These are phyloP conservation scores for Lasioglossum baleicum DNA, from an alignment of 1,140 invertebrate genomes.

Conservation along the genomic window DNA sequence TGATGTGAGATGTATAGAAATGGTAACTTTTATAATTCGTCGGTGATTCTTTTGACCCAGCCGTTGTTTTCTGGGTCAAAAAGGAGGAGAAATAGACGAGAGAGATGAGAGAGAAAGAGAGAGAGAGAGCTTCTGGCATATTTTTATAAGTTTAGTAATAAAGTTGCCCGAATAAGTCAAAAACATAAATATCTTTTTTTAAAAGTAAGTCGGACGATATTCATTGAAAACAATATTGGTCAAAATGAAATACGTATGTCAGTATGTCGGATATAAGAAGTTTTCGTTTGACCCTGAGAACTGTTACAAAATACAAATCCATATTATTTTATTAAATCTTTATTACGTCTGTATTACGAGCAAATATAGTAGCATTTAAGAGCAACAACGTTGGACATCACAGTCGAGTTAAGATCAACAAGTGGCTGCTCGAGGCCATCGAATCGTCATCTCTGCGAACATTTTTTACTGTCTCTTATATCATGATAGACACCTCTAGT, in stretches of 20 bases:
- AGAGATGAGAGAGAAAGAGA: background rate
- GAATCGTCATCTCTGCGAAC: background rate
- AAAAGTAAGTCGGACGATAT: background rate
- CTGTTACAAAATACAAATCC: slow-evolving; percentile 26
- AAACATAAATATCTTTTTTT: slow-evolving; percentile 19
- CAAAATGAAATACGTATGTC: background rate
- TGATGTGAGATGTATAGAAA: slow-evolving; percentile 29
- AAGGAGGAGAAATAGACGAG: slow-evolving; percentile 9
- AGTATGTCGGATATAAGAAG: background rate
- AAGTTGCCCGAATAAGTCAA: slow-evolving; percentile 3
- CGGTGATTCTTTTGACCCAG: background rate
- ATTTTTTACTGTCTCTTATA: background rate
- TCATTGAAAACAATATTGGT: background rate
- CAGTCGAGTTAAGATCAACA: background rate
- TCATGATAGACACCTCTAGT: background rate
- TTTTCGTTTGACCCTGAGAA: background rate
- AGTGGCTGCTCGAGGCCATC: background rate
- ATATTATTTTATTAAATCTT: background rate
- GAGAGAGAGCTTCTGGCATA: slow-evolving; percentile 37
- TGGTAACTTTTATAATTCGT: slow-evolving; percentile 41
- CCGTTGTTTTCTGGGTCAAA: slow-evolving; percentile 3
- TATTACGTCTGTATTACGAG: background rate
- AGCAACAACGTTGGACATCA: slow-evolving; percentile 1
- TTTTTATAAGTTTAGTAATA: slow-evolving; percentile 42
- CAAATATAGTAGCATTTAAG: background rate